phyloP scores from a whole-genome alignment of 2,888 invertebrate genomes.

The Thumatha senex region DNA sequence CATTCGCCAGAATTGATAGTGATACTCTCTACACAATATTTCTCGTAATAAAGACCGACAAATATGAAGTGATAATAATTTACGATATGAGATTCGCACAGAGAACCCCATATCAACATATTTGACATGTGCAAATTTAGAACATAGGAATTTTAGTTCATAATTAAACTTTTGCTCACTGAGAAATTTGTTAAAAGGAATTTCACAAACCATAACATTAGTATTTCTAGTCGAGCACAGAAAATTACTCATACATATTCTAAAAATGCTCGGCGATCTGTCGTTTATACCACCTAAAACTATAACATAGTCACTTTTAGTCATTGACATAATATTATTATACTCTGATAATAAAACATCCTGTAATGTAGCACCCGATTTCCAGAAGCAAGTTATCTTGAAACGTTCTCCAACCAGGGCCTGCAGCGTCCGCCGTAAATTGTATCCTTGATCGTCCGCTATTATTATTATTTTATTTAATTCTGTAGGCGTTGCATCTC shows the following conservation, averaged over 20 bases:
- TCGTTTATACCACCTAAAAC: slow-evolving; percentile 1
- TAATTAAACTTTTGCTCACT: slow-evolving; percentile 2
- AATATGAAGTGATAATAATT: background rate
- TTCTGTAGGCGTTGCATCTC: background rate
- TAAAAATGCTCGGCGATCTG: background rate
- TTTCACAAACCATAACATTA: background rate
- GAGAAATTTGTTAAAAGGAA: background rate
- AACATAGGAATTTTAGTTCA: background rate
- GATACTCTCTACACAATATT: background rate
- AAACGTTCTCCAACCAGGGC: background rate
- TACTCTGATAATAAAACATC: background rate
- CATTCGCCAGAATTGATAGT: too few species aligned
- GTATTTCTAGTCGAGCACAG: background rate
- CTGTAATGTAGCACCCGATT: slow-evolving; percentile 1
- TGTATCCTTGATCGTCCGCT: background rate
- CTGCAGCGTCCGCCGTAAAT: background rate
- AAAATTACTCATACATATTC: slow-evolving; percentile 2
- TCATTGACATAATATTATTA: background rate
- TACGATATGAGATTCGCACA: background rate
- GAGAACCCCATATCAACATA: background rate
- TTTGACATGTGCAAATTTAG: background rate
- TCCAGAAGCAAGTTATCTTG: background rate
- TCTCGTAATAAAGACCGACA: background rate
- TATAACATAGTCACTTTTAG: background rate
- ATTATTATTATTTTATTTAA: background rate